Conservation (phyloP, 1,140 invertebrate species). For the Amyelois transitella region DNA sequence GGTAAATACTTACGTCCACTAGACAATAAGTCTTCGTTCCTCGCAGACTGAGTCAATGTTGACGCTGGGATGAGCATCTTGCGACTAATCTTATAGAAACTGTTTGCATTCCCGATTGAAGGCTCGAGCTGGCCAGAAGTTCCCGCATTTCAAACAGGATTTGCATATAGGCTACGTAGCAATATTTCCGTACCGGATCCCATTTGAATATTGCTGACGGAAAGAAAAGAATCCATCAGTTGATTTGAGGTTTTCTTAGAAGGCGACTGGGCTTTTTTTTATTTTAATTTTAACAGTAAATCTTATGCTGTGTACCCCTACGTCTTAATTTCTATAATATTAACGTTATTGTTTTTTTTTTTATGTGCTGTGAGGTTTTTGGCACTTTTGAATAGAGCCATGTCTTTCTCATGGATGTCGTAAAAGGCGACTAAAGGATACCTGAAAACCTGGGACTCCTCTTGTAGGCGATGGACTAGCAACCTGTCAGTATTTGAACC, state of each 20-base stretch:
- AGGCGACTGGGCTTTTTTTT: not conserved
- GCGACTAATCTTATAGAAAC: constrained; percentile 61
- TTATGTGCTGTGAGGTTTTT: no score
- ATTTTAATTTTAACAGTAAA: no score
- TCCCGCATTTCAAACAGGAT: constrained; percentile 58
- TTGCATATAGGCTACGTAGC: constrained; percentile 57
- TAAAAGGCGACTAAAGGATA: no score
- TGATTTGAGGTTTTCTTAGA: constrained; percentile 9
- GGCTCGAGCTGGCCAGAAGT: constrained; percentile 49
- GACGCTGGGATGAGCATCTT: constrained; percentile 41
- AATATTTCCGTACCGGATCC: constrained; percentile 51
- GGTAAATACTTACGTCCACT: constrained; percentile 40
- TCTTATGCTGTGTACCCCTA: no score
- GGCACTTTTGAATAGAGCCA: no score
- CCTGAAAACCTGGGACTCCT: no score
- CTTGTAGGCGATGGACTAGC: no score
- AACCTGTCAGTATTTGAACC: no score
- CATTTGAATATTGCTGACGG: constrained; percentile 62
- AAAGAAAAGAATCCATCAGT: constrained; percentile 38
- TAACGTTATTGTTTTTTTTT: no score
- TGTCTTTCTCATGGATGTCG: no score
- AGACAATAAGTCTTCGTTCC: constrained; percentile 36
- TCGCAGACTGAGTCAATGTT: constrained; percentile 37
- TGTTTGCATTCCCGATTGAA: constrained; percentile 57
- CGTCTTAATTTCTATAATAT: no score